phyloP scores from a whole-genome alignment of 2,797 vertebrate genomes.

The Gymnothorax javanicus region DNA sequence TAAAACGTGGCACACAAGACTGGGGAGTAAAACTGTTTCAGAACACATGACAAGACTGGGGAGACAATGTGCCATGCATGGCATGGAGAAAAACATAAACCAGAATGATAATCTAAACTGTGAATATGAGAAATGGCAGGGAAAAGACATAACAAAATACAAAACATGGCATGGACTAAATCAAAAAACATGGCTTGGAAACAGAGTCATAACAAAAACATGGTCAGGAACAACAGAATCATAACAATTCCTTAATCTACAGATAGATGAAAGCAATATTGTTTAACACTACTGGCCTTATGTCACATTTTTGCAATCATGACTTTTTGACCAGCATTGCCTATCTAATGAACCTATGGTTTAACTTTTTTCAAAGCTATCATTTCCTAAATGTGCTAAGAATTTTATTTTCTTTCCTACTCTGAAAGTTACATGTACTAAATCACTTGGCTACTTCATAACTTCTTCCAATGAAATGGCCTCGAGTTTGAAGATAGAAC shows the following conservation, averaged over 20 bases:
- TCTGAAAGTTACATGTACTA: background rate
- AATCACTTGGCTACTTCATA: background rate
- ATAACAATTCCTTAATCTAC: background rate
- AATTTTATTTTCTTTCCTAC: background rate
- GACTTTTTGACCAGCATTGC: background rate
- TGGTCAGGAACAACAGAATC: too few species aligned
- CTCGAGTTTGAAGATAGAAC: background rate
- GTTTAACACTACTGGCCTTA: background rate
- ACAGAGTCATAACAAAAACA: too few species aligned
- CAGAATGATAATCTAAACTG: too few species aligned
- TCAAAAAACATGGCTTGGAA: too few species aligned
- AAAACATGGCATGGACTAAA: too few species aligned
- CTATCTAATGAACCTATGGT: background rate
- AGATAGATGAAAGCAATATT: background rate
- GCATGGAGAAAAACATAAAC: too few species aligned
- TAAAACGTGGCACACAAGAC: too few species aligned
- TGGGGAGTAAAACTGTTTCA: too few species aligned
- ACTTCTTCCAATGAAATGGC: background rate
- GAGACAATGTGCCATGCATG: too few species aligned
- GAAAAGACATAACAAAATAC: too few species aligned
- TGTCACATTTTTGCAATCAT: background rate
- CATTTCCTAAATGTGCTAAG: background rate
- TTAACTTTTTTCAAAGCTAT: background rate
- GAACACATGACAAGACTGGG: too few species aligned
- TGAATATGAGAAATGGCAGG: too few species aligned